Evolutionary conservation across 2,888 invertebrate genomes (phyloP).

Genomic region (Conistra vaccinii): DNA sequence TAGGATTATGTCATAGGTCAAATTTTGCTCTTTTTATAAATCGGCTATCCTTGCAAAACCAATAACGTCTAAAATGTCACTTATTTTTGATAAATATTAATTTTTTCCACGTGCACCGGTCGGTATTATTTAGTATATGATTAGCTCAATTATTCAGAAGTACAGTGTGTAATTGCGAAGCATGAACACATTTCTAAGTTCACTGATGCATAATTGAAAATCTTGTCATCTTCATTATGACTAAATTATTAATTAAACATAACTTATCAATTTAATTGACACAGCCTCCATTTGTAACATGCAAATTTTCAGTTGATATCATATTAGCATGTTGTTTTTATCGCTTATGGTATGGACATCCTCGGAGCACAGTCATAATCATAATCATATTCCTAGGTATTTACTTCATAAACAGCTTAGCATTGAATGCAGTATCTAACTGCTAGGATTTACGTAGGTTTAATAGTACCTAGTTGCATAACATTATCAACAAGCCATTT

Average conservation of each 20-base stretch:
- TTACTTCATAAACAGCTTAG: conserved; percentile 35
- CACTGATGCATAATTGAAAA: conserved; percentile 51
- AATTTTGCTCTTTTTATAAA: conserved; percentile 48
- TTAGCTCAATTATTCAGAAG: conserved; percentile 16
- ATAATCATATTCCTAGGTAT: conserved; percentile 37
- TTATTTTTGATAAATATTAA: conserved; percentile 35
- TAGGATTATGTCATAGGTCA: conserved; percentile 46
- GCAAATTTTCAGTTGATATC: conserved; percentile 73
- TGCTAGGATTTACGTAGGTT: conserved; percentile 19
- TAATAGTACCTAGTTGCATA: conserved; percentile 1
- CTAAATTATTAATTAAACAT: conserved; percentile 72
- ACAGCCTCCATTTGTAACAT: conserved; percentile 70
- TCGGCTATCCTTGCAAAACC: conserved; percentile 36
- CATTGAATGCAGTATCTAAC: conserved; percentile 33
- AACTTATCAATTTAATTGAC: conserved; percentile 71
- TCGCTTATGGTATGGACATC: conserved; percentile 64
- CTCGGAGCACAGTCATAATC: conserved; percentile 54
- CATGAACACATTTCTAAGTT: conserved; percentile 47
- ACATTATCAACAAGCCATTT: background rate
- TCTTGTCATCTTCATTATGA: conserved; percentile 55
- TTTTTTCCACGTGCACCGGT: background rate
- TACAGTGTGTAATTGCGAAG: conserved; percentile 25
- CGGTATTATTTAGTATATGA: conserved; percentile 9
- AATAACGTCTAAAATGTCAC: conserved; percentile 43
- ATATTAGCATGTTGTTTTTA: conserved; percentile 75